These are phyloP conservation scores for Phasia obesa DNA, from an alignment of 2,888 invertebrate genomes.

Conservation along the genomic window DNA sequence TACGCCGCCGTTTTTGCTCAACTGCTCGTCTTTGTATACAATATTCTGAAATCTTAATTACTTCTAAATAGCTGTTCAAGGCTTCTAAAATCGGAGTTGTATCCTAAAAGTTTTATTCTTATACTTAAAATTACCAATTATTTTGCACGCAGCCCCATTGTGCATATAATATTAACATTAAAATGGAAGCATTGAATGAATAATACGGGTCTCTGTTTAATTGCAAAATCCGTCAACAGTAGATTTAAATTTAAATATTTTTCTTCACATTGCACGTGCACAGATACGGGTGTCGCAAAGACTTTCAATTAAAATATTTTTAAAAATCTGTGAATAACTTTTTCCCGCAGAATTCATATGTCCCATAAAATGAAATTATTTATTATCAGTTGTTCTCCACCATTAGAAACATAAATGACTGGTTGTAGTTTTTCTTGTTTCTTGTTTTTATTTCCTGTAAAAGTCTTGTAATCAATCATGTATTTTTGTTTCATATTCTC, in stretches of 20 bases:
- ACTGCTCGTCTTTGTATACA: too few relatives aligned
- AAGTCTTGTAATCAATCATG: constrained; percentile 65
- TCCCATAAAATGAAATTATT: not conserved
- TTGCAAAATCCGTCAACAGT: constrained; percentile 23
- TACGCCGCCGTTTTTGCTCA: too few relatives aligned
- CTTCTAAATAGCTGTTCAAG: too few relatives aligned
- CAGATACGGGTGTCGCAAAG: constrained; percentile 40
- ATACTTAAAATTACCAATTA: too few relatives aligned
- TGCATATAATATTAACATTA: too few relatives aligned
- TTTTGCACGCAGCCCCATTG: too few relatives aligned
- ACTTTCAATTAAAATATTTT: not conserved
- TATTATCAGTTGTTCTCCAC: not conserved
- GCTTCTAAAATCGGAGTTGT: too few relatives aligned
- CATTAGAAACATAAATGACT: not conserved
- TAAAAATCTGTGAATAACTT: not conserved
- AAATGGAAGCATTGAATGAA: not conserved
- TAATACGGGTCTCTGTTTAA: constrained; percentile 46
- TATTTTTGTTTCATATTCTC: constrained; percentile 28
- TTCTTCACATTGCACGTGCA: constrained; percentile 36
- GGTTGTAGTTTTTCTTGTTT: not conserved
- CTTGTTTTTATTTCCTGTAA: constrained; percentile 26
- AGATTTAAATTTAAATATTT: constrained; percentile 19
- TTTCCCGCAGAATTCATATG: not conserved
- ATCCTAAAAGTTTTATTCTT: too few relatives aligned
- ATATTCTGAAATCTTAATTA: too few relatives aligned